Evolutionary conservation across 2,797 vertebrate species (phyloP), one percentile per base, ranked within the genome.

Genomic region (Phoebastria nigripes): DNA sequence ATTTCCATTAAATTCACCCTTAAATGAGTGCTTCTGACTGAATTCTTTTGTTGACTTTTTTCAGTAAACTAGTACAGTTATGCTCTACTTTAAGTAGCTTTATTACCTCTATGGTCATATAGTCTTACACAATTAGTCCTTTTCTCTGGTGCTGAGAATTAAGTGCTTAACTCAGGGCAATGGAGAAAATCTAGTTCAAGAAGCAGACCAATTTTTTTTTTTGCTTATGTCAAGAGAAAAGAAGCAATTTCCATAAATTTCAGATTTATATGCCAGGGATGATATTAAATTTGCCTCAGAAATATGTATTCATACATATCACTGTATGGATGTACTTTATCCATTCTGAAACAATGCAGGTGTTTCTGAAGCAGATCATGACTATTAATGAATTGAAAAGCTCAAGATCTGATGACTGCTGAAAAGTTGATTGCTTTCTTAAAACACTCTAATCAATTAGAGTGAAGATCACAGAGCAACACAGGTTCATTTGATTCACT

Each of bases 1-100:
- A 66, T 90, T 96, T 96, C 42, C 37, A 69, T 79, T 93, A 55
- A 89, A 87, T 89, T 93, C 58, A 93, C 26, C 17, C 21, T 67
- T 77, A 55, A 87, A 79, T 81, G 9, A 66, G 28, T 76, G 26
- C 62, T 89, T 82, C 9, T 51, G 56, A 89, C 31, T 72, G 61
- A 91, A 89, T 59, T 56, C 5, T 85, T 95, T 82, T 91, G 33
- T 80, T 89, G 37, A 46, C 7, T 58, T 66, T 76, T 93, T 92
- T 79, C 56, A 61, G 22, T 71, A 61, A 91, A 89, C 37, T 73
- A 18, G 8, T 67, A 62, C 42, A 80, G 11, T 39, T 92, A 33
- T 87, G 33, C 26, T 95, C 42, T 63, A 54, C 51, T 91, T 91
- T 81, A 94, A 69, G n/a, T 51, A 72, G 26, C 62, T 94, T 93